Evolutionary conservation across 2,797 vertebrate genomes (phyloP).

Genomic region (Corythornis leucogaster): DNA sequence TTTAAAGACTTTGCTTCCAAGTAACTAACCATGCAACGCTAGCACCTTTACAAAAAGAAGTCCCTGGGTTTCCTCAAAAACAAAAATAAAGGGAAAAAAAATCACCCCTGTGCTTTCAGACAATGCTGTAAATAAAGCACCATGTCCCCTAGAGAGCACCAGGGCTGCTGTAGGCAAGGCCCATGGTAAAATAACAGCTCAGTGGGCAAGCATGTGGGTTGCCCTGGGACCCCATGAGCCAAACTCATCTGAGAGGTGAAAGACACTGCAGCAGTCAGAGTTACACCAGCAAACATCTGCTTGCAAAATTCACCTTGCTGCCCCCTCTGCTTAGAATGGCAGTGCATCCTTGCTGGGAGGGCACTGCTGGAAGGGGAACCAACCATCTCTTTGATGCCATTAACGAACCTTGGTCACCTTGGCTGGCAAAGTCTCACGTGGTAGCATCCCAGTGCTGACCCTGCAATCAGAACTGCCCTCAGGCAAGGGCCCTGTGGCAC

Average conservation of each 20-base stretch:
- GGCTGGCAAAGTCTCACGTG: rapidly evolving
- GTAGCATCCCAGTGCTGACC: neutral
- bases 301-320: neutral
- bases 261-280: neutral
- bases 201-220: neutral
- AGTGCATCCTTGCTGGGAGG: neutral
- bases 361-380: neutral
- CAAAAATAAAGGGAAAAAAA: neutral
- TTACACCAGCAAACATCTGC: neutral
- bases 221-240: rapidly evolving
- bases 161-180: too few relatives aligned
- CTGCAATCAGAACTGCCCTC: neutral
- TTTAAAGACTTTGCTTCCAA: conserved; percentile 45
- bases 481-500: neutral
- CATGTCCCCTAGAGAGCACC: neutral
- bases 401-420: too few relatives aligned
- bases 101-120: neutral
- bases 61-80: neutral
- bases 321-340: rapidly evolving
- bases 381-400: neutral
- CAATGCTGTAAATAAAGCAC: neutral
- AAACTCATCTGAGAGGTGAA: neutral
- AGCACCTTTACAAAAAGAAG: neutral
- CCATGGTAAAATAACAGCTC: neutral
- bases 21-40: neutral